These are phyloP conservation scores for Drosophila meridionalis DNA, from an alignment of 2,888 invertebrate species.

Conservation along the genomic window DNA sequence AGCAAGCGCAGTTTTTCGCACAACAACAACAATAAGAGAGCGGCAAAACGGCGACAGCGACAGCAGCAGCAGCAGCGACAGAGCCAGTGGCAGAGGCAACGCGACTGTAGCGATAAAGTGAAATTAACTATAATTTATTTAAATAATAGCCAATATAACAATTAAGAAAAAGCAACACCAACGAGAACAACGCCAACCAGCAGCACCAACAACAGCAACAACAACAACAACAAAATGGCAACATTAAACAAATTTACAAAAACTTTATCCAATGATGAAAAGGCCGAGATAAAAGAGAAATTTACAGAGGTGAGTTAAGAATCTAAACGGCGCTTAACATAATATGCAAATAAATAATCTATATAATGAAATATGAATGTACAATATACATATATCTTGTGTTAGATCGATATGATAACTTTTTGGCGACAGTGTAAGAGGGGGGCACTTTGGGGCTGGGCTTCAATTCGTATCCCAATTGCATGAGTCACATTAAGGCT, in stretches of 20 bases:
- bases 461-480: conserved; percentile 53
- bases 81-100: conserved; percentile 20
- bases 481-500: conserved; percentile 66
- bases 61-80: conserved; percentile 23
- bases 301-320: conserved; percentile 89
- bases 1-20: conserved; percentile 56
- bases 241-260: conserved; percentile 84
- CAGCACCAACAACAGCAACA: conserved; percentile 21
- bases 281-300: conserved; percentile 91
- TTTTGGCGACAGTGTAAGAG: background rate
- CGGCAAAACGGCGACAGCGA: conserved; percentile 52
- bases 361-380: background rate
- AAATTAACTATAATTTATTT: conserved; percentile 76
- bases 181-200: conserved; percentile 11
- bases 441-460: background rate
- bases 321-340: conserved; percentile 30
- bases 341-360: background rate
- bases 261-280: conserved; percentile 87
- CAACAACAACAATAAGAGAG: conserved; percentile 67
- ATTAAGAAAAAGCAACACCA: conserved; percentile 31
- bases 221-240: conserved; percentile 70
- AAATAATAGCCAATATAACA: conserved; percentile 58
- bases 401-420: conserved; percentile 31
- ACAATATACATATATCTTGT: background rate
- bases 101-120: conserved; percentile 62